A percentile compares a stretch with the other conserved stretches of the same genome.
Conservation (phyloP, 2,797 vertebrate genomes). For the Rallus crepitans region DNA sequence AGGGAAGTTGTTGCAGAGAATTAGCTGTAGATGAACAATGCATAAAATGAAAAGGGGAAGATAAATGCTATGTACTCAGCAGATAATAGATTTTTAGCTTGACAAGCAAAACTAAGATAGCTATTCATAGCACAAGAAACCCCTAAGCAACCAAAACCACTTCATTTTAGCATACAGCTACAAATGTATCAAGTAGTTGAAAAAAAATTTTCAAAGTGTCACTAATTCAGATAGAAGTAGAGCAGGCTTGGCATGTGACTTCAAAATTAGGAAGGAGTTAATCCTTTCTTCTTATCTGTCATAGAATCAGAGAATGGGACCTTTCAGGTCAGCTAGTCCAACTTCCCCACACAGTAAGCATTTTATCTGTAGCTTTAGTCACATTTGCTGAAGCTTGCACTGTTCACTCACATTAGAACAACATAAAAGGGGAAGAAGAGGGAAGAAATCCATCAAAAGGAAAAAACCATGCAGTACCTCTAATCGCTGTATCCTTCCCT, state of each 20-base stretch:
- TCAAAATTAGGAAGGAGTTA: neutral
- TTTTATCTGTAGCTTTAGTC: neutral
- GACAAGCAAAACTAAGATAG: constrained; percentile 38
- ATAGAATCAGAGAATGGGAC: no score
- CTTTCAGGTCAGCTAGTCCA: no score
- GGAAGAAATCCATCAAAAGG: neutral
- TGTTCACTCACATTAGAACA: neutral
- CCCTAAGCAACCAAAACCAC: neutral
- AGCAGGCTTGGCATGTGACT: neutral
- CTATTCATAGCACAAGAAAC: constrained; percentile 15
- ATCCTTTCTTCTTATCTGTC: neutral
- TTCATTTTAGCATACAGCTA: neutral
- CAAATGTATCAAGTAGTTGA: neutral
- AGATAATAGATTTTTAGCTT: constrained; percentile 21
- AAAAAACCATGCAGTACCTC: constrained; percentile 83
- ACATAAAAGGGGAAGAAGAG: neutral
- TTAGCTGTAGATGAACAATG: neutral
- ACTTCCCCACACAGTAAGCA: no score
- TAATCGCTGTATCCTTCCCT: constrained; percentile 95
- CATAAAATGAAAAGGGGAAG: neutral
- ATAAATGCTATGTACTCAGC: constrained; percentile 5
- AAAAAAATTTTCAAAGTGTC: neutral
- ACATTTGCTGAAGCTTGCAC: neutral
- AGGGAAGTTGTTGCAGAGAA: neutral
- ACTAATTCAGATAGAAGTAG: neutral